phyloP scores from a whole-genome alignment of 2,113 vertebrate genomes.

The Alligator sinensis region DNA sequence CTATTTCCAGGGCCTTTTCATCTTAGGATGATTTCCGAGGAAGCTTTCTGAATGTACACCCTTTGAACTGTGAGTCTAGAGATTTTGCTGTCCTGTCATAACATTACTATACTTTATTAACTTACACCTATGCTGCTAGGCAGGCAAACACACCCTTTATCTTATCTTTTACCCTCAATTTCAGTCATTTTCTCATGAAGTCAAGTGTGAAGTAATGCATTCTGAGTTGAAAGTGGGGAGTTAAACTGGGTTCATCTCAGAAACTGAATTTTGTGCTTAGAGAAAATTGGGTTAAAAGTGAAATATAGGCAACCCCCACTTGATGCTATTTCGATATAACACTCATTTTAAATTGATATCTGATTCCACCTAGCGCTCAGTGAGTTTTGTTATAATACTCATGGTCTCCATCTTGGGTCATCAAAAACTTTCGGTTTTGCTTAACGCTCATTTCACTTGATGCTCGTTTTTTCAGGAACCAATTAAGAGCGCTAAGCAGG shows the following conservation, averaged over 20 bases:
- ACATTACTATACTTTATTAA: neutral
- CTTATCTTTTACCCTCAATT: neutral
- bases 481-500: no score
- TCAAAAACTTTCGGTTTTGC: no score
- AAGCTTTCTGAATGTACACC: neutral
- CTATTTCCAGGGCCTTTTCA: neutral
- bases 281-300: neutral
- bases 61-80: neutral
- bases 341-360: no score
- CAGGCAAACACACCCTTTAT: neutral
- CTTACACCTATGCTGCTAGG: neutral
- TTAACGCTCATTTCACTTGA: no score
- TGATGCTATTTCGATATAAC: no score
- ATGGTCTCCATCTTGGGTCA: no score
- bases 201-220: neutral
- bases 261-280: neutral
- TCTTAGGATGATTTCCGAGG: neutral
- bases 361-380: no score
- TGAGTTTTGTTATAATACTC: no score
- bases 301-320: no score
- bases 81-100: neutral
- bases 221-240: neutral
- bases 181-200: neutral
- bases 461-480: no score
- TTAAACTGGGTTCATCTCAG: neutral